phyloP scores from a whole-genome alignment of 1,140 invertebrate species.

The Onthophagus taurus region DNA sequence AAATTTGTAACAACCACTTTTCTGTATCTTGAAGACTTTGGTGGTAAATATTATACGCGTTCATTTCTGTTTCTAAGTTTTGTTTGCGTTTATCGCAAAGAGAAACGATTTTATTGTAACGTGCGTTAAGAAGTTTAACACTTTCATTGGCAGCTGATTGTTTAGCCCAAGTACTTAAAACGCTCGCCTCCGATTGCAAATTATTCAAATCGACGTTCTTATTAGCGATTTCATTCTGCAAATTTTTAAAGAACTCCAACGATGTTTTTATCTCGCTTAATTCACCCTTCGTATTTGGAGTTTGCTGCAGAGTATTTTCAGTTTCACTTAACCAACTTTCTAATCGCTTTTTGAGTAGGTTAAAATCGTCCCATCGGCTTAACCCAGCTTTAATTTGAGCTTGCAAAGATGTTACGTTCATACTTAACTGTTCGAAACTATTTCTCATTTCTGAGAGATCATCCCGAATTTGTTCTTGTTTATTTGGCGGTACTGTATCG shows the following conservation, averaged over 20 bases:
- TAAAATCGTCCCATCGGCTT: conserved; percentile 72
- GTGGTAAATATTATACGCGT: conserved; percentile 80
- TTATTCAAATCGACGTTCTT: conserved; percentile 65
- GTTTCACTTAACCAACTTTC: conserved; percentile 62
- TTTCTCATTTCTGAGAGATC: conserved; percentile 65
- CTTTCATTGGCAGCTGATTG: conserved; percentile 50
- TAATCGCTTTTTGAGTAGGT: conserved; percentile 56
- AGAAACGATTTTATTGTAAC: conserved; percentile 52
- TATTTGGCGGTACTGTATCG: conserved; percentile 66
- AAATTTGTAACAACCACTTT: conserved; percentile 91
- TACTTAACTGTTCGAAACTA: conserved; percentile 73
- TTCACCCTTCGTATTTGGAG: conserved; percentile 66
- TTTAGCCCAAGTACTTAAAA: conserved; percentile 60
- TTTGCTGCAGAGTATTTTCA: conserved; percentile 51
- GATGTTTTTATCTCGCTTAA: conserved; percentile 84
- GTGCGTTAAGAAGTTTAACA: conserved; percentile 51
- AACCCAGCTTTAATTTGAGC: conserved; percentile 67
- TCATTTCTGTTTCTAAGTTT: conserved; percentile 65
- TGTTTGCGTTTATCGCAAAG: conserved; percentile 52
- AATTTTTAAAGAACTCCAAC: conserved; percentile 73
- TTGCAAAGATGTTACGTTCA: conserved; percentile 68
- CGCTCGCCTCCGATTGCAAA: conserved; percentile 57
- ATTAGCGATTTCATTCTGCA: conserved; percentile 61
- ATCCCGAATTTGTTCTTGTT: conserved; percentile 65
- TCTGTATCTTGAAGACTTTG: conserved; percentile 85